Evolutionary conservation across 2,888 invertebrate species (phyloP).

Genomic region (Zygaena filipendulae): DNA sequence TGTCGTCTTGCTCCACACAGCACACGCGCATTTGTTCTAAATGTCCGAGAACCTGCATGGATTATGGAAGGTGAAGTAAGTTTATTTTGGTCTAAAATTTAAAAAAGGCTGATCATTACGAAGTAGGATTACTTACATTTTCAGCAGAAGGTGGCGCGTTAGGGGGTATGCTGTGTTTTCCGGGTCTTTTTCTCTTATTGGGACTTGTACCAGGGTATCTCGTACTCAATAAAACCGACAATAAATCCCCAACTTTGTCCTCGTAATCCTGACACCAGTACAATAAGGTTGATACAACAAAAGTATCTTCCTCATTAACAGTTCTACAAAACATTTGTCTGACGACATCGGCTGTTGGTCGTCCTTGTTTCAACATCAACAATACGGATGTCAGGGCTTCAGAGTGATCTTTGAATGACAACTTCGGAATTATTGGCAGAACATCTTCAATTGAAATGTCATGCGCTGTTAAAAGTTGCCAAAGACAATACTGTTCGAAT

Average conservation of each 20-base stretch:
- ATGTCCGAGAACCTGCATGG: slow-evolving; percentile 86
- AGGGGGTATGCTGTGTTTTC: slow-evolving; percentile 75
- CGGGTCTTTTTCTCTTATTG: slow-evolving; percentile 88
- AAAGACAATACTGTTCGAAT: slow-evolving; percentile 96
- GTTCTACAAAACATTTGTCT: slow-evolving; percentile 84
- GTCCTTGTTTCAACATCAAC: slow-evolving; percentile 91
- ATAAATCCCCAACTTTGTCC: slow-evolving; percentile 85
- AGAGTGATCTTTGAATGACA: slow-evolving; percentile 86
- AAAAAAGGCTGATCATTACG: too few species aligned
- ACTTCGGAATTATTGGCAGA: slow-evolving; percentile 77
- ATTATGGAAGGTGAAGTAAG: too few species aligned
- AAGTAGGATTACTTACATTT: slow-evolving; percentile 73
- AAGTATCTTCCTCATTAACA: slow-evolving; percentile 82
- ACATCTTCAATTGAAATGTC: slow-evolving; percentile 93
- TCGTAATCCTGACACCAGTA: slow-evolving; percentile 96
- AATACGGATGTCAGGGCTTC: slow-evolving; percentile 93
- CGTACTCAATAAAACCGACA: slow-evolving; percentile 81
- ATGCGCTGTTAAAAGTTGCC: slow-evolving; percentile 96
- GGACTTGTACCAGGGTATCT: slow-evolving; percentile 90
- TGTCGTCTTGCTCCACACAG: slow-evolving; percentile 74
- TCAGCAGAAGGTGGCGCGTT: slow-evolving; percentile 82
- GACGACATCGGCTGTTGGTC: slow-evolving; percentile 87
- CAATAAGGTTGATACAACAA: slow-evolving; percentile 91
- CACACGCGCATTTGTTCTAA: slow-evolving; percentile 88
- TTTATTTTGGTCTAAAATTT: too few species aligned